A percentile compares a stretch with the other conserved stretches of the same genome.
Evolutionary conservation across 2,888 invertebrate species (phyloP).

Genomic region (Leptopilina myrica): DNA sequence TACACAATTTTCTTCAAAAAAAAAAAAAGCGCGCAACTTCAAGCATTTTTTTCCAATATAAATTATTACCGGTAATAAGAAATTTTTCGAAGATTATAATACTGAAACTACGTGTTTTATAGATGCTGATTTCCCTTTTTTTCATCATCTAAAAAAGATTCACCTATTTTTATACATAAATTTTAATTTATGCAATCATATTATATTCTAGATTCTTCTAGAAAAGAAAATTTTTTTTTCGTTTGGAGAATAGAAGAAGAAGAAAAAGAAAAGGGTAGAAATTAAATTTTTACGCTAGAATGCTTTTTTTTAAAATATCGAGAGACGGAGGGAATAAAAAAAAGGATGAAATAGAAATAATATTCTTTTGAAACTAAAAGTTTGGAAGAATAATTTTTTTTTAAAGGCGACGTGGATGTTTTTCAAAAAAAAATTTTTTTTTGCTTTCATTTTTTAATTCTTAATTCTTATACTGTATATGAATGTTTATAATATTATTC

Average conservation of each 20-base stretch:
- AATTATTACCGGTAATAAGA: background rate
- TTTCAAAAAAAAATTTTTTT: conserved; percentile 1
- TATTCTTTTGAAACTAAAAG: too few species aligned
- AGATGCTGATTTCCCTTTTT: conserved; percentile 18
- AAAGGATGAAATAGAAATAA: too few species aligned
- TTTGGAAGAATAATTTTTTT: too few species aligned
- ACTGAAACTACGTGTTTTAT: background rate
- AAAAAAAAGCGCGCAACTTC: background rate
- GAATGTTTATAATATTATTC: conserved; percentile 5
- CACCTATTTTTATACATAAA: conserved; percentile 6
- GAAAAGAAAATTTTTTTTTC: background rate
- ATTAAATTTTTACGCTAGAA: too few species aligned
- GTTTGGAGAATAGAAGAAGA: too few species aligned
- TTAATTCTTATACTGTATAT: too few species aligned
- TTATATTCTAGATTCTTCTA: background rate
- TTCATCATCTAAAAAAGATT: background rate
- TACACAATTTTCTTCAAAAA: background rate
- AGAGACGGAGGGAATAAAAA: too few species aligned
- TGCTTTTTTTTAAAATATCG: too few species aligned
- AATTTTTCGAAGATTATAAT: background rate
- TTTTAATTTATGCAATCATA: conserved; percentile 4
- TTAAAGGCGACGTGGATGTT: too few species aligned
- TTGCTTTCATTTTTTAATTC: background rate
- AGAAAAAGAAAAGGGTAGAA: too few species aligned
- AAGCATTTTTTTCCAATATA: conserved; percentile 39